Evolutionary conservation across 2,113 vertebrate species (phyloP), one percentile per base, ranked within the genome.

Genomic region (Neomonachus schauinslandi): DNA sequence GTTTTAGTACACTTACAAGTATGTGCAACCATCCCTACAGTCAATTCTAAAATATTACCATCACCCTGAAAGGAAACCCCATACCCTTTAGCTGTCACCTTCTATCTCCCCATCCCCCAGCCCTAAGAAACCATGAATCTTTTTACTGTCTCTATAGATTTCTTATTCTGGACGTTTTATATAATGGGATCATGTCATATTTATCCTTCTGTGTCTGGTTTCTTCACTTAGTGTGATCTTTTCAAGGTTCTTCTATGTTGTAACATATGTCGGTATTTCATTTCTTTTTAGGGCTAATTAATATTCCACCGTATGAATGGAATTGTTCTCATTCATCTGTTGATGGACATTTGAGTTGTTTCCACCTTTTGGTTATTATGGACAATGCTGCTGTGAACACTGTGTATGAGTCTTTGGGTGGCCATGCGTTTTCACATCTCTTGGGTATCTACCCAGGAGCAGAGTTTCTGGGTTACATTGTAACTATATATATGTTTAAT

Each of bases 21-120:
- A 4, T 4, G 4, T 76, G 53, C 26, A 22, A 4, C 42, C 5
- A 2, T 24, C 4, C 1, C 59, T 15, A 24, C 1, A 9, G 51
- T 21, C 91, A 28, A 3, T 6, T n/a, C 42, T 26, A 51, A 39
- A 28, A 4, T 12, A 4, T 19, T 67, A 53, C 63, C 15, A 7
- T 28, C 33, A 26, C 12, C 31, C 69, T 42, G 4, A 4, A 77
- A 24, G 49, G 46, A 55, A 95, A 39, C 26, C 76, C 36, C 6
- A 4, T 16, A 0, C 63, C 39, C 8, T 31, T 24, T 16, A 71
- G 26, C 51, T 12, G 6, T 15, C n/a, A 5, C 5, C 14, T 26
- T 36, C 33, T 10, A 0, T 2, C 36, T 31, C 21, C 26, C 4
- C 7, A 2, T 10, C 11, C 14, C 2, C 57, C 46, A 46, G 69